phyloP scores from a whole-genome alignment of 2,888 invertebrate species.

The Heliconius hortense region DNA sequence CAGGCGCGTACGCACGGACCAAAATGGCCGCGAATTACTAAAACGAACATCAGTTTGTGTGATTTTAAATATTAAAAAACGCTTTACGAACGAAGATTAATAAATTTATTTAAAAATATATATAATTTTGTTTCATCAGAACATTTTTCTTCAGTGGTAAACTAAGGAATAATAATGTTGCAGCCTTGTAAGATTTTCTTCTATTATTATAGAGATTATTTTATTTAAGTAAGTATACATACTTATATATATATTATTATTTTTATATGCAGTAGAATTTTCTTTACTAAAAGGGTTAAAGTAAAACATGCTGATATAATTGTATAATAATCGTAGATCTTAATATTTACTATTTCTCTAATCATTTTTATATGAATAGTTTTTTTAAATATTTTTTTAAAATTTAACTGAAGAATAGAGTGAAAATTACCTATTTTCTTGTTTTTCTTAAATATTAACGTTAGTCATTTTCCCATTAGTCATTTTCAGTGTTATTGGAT shows the following conservation, averaged over 20 bases:
- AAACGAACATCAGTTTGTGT: slow-evolving; percentile 35
- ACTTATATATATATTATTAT: slow-evolving; percentile 40
- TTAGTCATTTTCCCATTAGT: not conserved
- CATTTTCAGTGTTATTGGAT: slow-evolving; percentile 1
- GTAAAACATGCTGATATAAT: too few species aligned
- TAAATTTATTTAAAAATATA: not conserved
- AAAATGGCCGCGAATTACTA: slow-evolving; percentile 66
- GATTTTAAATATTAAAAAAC: slow-evolving; percentile 9
- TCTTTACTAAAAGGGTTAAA: not conserved
- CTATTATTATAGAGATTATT: slow-evolving; percentile 53
- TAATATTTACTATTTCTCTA: not conserved
- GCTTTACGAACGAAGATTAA: not conserved
- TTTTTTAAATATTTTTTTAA: too few species aligned
- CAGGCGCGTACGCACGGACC: slow-evolving; percentile 76
- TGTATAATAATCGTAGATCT: not conserved
- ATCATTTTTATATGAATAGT: not conserved
- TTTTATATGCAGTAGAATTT: not conserved
- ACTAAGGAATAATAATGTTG: slow-evolving; percentile 56
- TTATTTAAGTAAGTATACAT: slow-evolving; percentile 63
- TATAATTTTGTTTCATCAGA: slow-evolving; percentile 10
- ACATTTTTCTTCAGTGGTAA: slow-evolving; percentile 32
- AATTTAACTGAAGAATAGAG: not conserved
- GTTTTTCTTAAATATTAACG: not conserved
- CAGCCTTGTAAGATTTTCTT: slow-evolving; percentile 7
- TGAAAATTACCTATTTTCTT: not conserved